Percentiles rank a stretch among this genome's conserved stretches.
These are phyloP conservation scores for Oeneis ivallda DNA, from an alignment of 2,888 invertebrate genomes.

Conservation along the genomic window DNA sequence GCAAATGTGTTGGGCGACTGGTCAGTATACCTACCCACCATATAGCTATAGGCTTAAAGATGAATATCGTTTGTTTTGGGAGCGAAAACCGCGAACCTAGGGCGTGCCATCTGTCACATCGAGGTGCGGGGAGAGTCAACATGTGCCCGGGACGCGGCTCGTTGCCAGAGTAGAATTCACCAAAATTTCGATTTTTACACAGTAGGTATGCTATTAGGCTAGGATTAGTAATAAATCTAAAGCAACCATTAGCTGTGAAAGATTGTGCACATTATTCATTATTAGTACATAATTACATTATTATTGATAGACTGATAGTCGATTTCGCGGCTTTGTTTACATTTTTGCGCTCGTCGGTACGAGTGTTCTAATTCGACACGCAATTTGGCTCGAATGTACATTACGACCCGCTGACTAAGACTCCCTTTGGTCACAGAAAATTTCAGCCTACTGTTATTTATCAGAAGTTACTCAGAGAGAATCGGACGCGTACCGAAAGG, in stretches of 20 bases:
- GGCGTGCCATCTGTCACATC: constrained; percentile 60
- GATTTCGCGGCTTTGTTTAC: constrained; percentile 12
- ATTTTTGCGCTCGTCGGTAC: background rate
- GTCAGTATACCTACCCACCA: constrained; percentile 66
- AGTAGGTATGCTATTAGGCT: background rate
- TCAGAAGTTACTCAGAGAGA: too few species aligned
- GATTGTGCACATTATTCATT: background rate
- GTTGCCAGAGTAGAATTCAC: constrained; percentile 49
- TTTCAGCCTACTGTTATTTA: too few species aligned
- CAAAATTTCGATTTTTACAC: background rate
- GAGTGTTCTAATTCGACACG: background rate
- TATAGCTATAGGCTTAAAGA: background rate
- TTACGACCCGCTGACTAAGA: too few species aligned
- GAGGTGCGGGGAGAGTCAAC: constrained; percentile 53
- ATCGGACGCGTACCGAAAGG: too few species aligned
- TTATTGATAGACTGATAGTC: background rate
- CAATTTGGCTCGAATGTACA: background rate
- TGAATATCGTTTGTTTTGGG: constrained; percentile 27
- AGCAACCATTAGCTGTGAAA: background rate
- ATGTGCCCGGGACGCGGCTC: constrained; percentile 57
- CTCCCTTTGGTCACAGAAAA: too few species aligned
- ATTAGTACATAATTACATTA: background rate
- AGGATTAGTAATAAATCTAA: background rate
- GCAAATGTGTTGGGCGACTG: constrained; percentile 90
- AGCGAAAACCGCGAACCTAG: constrained; percentile 39